Conservation (phyloP, 2,797 vertebrate species). For the Ibycter americanus region DNA sequence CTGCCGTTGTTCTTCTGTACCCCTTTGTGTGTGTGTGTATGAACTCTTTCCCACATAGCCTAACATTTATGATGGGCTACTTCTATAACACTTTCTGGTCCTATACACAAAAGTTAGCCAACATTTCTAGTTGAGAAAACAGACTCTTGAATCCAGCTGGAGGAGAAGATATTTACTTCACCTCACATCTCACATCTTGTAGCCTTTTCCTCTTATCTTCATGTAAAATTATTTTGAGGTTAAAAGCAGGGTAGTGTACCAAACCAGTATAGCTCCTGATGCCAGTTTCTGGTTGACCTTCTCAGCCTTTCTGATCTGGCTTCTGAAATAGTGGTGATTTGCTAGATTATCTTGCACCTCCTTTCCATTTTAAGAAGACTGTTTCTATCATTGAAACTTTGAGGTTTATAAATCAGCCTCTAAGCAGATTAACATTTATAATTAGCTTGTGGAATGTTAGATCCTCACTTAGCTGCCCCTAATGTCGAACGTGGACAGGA, state of each 20-base stretch:
- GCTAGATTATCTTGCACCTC: slow-evolving; percentile 17
- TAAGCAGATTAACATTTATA: slow-evolving; percentile 42
- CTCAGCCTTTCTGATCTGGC: background rate
- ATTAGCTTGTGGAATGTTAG: background rate
- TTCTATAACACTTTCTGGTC: background rate
- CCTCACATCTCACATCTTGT: background rate
- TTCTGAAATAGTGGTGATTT: slow-evolving; percentile 43
- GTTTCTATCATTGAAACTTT: slow-evolving; percentile 3
- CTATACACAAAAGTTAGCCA: background rate
- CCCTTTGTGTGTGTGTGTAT: background rate
- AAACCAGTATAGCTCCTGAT: background rate
- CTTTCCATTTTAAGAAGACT: slow-evolving; percentile 14
- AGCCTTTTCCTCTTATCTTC: background rate
- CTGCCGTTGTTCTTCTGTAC: background rate
- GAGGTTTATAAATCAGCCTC: background rate
- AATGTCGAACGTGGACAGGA: background rate
- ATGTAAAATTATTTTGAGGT: background rate
- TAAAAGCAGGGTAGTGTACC: background rate
- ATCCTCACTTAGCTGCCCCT: background rate
- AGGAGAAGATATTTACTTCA: background rate
- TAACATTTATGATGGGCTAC: background rate
- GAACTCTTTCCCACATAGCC: background rate
- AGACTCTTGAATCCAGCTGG: background rate
- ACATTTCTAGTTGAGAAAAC: background rate
- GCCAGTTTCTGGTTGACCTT: slow-evolving; percentile 1